These are phyloP conservation scores for Clarias gariepinus DNA, from an alignment of 2,113 vertebrate genomes.

Conservation along the genomic window DNA sequence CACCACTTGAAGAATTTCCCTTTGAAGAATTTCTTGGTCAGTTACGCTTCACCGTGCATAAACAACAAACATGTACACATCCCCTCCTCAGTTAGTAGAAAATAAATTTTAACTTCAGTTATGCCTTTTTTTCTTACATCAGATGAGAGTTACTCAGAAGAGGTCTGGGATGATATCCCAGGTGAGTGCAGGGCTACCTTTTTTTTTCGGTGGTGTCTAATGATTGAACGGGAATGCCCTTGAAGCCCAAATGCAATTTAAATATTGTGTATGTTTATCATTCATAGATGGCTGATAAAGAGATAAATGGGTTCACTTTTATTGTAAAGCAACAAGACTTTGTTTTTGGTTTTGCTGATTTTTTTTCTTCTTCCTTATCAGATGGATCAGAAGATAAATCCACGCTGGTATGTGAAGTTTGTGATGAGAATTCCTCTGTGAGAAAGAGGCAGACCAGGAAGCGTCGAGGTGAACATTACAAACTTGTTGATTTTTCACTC, in stretches of 20 bases:
- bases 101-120: neutral
- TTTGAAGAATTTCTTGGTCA: slow-evolving; percentile 44
- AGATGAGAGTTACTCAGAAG: slow-evolving; percentile 25
- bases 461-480: slow-evolving; percentile 20
- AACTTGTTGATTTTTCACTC: neutral
- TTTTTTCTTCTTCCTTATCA: neutral
- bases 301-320: neutral
- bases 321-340: too few relatives aligned
- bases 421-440: neutral
- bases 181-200: neutral
- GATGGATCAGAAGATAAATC: slow-evolving; percentile 20
- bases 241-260: neutral
- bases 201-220: neutral
- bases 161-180: neutral
- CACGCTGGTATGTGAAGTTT: neutral
- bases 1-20: neutral
- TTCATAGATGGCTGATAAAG: neutral
- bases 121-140: neutral
- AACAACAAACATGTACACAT: neutral
- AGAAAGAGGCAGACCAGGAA: neutral
- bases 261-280: neutral
- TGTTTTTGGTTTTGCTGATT: too few relatives aligned
- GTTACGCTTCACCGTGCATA: neutral
- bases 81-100: neutral
- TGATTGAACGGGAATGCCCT: neutral